phyloP scores from a whole-genome alignment of 1,140 invertebrate species.

The Ladona fulva region DNA sequence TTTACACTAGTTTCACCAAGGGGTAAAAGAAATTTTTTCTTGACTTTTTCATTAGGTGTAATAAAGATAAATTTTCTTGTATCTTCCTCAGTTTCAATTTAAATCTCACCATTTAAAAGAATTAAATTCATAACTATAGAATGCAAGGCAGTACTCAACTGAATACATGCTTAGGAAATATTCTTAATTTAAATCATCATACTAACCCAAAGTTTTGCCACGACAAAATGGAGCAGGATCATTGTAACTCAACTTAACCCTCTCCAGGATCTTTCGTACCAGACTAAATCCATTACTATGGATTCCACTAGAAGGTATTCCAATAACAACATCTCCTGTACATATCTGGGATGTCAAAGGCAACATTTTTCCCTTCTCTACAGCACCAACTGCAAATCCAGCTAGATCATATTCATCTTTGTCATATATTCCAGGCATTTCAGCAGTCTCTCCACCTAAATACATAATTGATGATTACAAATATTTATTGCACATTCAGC shows the following conservation, averaged over 20 bases:
- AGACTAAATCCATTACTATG: conserved; percentile 97
- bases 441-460: conserved; percentile 86
- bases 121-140: too few relatives aligned
- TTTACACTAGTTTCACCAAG: too few relatives aligned
- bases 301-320: conserved; percentile 76
- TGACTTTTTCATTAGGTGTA: too few relatives aligned
- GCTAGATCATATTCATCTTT: conserved; percentile 87
- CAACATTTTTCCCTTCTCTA: conserved; percentile 65
- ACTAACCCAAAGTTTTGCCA: conserved; percentile 41
- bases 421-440: conserved; percentile 91
- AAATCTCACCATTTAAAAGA: too few relatives aligned
- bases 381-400: conserved; percentile 89
- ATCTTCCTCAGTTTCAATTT: too few relatives aligned
- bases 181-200: not conserved
- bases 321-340: conserved; percentile 74
- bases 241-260: conserved; percentile 44
- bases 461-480: not conserved
- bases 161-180: too few relatives aligned
- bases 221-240: conserved; percentile 70
- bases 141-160: too few relatives aligned
- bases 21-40: too few relatives aligned
- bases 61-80: too few relatives aligned
- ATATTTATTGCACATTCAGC: too few relatives aligned
- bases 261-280: conserved; percentile 74
- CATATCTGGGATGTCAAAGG: conserved; percentile 61